Percentiles rank a stretch among this genome's conserved stretches.
phyloP scores from a whole-genome alignment of 2,113 vertebrate species.

The Salvelinus namaycush region DNA sequence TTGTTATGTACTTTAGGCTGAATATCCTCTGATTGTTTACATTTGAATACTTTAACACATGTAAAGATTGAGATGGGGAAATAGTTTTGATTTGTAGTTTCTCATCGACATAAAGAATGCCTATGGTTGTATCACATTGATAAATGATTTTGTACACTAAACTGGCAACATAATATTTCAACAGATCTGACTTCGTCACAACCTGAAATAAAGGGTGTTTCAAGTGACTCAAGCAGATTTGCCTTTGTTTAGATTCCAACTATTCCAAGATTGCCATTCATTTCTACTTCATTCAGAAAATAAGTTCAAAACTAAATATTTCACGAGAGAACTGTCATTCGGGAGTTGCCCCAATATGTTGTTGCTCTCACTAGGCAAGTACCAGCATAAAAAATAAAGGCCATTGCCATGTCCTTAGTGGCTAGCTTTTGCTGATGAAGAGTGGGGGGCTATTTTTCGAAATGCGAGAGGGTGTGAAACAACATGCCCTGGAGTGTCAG shows the following conservation, averaged over 20 bases:
- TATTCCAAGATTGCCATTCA: not conserved
- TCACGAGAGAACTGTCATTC: not conserved
- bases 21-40: slow-evolving; percentile 28
- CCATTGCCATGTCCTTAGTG: slow-evolving; percentile 53
- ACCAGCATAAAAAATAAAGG: slow-evolving; percentile 16
- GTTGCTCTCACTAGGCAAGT: slow-evolving; percentile 12
- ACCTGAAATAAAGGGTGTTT: slow-evolving; percentile 66
- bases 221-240: slow-evolving; percentile 34
- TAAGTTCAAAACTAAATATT: not conserved
- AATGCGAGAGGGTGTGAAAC: slow-evolving; percentile 57
- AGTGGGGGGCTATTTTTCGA: slow-evolving; percentile 72
- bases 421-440: slow-evolving; percentile 68
- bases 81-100: slow-evolving; percentile 19
- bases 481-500: slow-evolving; percentile 62
- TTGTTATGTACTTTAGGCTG: slow-evolving; percentile 18
- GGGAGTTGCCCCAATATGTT: slow-evolving; percentile 5
- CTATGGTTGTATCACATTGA: slow-evolving; percentile 13
- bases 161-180: slow-evolving; percentile 27
- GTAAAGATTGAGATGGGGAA: not conserved
- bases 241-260: slow-evolving; percentile 7
- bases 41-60: slow-evolving; percentile 28
- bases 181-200: slow-evolving; percentile 39
- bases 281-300: not conserved
- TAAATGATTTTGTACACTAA: slow-evolving; percentile 29
- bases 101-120: slow-evolving; percentile 25